These are phyloP conservation scores for Leptoclinus maculatus DNA, from an alignment of 2,797 vertebrate genomes.

Conservation along the genomic window DNA sequence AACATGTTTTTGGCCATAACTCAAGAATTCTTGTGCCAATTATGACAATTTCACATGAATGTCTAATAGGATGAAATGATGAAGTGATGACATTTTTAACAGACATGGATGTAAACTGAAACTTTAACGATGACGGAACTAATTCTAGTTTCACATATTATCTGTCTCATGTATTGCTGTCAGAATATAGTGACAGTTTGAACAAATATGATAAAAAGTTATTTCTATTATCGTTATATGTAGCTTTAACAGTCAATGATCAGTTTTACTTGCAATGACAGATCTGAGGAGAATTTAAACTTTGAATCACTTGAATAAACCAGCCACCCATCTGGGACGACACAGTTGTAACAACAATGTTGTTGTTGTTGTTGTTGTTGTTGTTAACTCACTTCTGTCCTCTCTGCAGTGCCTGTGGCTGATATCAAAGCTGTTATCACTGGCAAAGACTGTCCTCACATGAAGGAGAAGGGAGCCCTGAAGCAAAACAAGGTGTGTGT, in stretches of 20 bases:
- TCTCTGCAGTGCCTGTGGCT: slow-evolving; percentile 94
- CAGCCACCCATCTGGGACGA: slow-evolving; percentile 36
- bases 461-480: slow-evolving; percentile 99
- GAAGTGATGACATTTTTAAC: neutral
- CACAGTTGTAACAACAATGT: slow-evolving; percentile 37
- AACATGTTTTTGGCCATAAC: neutral
- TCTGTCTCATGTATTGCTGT: neutral
- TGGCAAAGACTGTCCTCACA: slow-evolving; percentile 99
- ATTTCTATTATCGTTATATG: neutral
- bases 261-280: slow-evolving; percentile 20
- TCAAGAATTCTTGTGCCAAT: neutral
- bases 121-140: no score
- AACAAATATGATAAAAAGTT: neutral
- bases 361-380: slow-evolving; percentile 36
- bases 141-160: neutral
- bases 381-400: slow-evolving; percentile 56
- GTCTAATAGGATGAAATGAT: neutral
- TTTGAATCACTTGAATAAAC: slow-evolving; percentile 53
- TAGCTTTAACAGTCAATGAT: neutral
- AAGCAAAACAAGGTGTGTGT: slow-evolving; percentile 97
- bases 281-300: slow-evolving; percentile 28
- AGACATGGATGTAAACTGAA: neutral
- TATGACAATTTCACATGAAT: neutral
- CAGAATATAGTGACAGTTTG: neutral
- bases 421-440: slow-evolving; percentile 99